Evolutionary conservation across 2,888 invertebrate species (phyloP), one percentile per base, ranked within the genome.

Genomic region (Rhodophaea formosa): DNA sequence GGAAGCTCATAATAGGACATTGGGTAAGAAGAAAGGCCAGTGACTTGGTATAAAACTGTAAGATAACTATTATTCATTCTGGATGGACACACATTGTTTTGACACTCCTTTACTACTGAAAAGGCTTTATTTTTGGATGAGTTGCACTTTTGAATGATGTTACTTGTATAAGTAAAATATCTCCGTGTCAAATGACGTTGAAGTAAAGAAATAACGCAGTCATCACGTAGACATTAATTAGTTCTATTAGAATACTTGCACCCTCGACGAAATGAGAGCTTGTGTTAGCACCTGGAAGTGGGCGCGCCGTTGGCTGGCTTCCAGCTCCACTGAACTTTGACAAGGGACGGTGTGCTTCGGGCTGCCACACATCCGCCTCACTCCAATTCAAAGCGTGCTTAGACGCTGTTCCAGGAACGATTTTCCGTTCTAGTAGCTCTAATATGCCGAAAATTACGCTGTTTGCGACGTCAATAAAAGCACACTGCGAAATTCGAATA

Each of bases 261-360:
- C 62, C 70, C 61, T 66, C 76, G 71, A 49, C 73, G 68, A 65
- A 74, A 74, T 72, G 66, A 73, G 73, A 74, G 70, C 65, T 62
- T 62, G 69, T 62, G 56, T 62, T 66, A 74, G 77, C 86, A 86
- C 85, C 88, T 88, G 86, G 86, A 87, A 88, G 86, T 84, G 76
- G 72, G 71, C 74, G 74, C 74, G 83, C 80, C 75, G 67, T 88
- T 89, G 90, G 90, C 89, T 65, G 64, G 63, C 59, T 74, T 88
- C 89, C 89, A 90, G 88, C 79, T 83, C 89, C 68, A 90, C 85
- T 90, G 88, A 90, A 89, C 90, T 90, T 89, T 90, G 88, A 87
- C 87, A 86, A 86, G 74, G 72, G 71, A 68, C 71, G 72, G 75
- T 74, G 77, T 75, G 82, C 82, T 35, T 35, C 82, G 82, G 79